These are phyloP conservation scores for Argentina silus DNA, from an alignment of 2,797 vertebrate genomes.

Conservation along the genomic window DNA sequence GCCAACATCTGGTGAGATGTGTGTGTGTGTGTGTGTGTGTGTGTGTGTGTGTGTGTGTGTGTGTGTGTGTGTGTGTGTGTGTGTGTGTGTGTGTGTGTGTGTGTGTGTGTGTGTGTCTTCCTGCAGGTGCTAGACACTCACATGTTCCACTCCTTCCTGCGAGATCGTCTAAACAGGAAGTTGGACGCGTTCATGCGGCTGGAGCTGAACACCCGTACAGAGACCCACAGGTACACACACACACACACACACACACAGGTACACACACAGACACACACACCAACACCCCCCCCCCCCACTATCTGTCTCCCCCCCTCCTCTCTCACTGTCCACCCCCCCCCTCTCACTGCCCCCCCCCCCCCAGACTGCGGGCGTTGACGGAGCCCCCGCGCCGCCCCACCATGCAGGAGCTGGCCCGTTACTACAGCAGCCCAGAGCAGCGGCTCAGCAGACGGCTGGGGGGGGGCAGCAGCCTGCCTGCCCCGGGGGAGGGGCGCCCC, in stretches of 20 bases:
- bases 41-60: background rate
- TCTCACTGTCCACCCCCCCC: background rate
- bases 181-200: slow-evolving; percentile 87
- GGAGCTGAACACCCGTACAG: slow-evolving; percentile 82
- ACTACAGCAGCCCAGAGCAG: slow-evolving; percentile 55
- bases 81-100: slow-evolving; percentile 13
- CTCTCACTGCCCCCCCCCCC: background rate
- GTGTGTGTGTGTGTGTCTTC: slow-evolving; percentile 19
- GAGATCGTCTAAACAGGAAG: slow-evolving; percentile 89
- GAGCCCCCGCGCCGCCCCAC: slow-evolving; percentile 79
- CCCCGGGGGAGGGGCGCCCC: slow-evolving; percentile 76
- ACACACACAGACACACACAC: background rate
- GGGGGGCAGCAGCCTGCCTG: slow-evolving; percentile 90
- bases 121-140: slow-evolving; percentile 91
- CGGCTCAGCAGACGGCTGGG: slow-evolving; percentile 82
- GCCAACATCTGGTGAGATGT: background rate
- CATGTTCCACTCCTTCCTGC: slow-evolving; percentile 94
- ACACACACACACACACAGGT: too few relatives aligned
- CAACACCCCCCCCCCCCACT: background rate
- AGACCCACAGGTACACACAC: slow-evolving; percentile 80
- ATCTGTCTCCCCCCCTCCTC: background rate
- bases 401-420: slow-evolving; percentile 80
- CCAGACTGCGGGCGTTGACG: slow-evolving; percentile 75
- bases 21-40: background rate
- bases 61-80: background rate